Evolutionary conservation across 2,797 vertebrate species (phyloP).

Genomic region (Catamblyrhynchus diadema): DNA sequence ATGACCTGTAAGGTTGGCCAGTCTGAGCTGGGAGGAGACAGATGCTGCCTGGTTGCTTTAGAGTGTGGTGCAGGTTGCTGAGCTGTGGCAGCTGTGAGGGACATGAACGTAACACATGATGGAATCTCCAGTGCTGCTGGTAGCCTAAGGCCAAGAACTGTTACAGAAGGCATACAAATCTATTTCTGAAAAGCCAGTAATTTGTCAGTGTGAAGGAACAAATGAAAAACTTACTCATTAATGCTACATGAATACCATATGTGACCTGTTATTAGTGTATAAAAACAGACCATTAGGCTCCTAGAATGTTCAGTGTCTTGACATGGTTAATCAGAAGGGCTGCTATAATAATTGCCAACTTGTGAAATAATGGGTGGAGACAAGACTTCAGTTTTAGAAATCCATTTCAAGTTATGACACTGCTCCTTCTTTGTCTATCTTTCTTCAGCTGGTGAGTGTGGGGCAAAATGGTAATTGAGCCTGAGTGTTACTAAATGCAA

Average conservation of each 20-base stretch:
- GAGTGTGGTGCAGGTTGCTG: not conserved
- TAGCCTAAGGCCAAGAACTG: not conserved
- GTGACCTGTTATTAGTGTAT: not conserved
- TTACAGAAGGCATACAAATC: not conserved
- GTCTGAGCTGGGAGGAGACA: not conserved
- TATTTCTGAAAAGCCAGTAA: not conserved
- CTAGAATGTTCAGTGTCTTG: not conserved
- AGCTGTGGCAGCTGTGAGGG: not conserved
- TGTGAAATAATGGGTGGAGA: constrained; percentile 38
- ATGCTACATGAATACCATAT: not conserved
- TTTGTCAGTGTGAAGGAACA: not conserved
- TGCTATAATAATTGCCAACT: not conserved
- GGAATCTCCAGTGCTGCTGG: not conserved
- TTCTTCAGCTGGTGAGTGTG: not conserved
- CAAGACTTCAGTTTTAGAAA: not conserved
- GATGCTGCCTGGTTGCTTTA: not conserved
- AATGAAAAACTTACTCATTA: not conserved
- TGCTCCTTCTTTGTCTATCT: not conserved
- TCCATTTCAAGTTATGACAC: not conserved
- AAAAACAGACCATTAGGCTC: not conserved
- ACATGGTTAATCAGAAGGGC: not conserved
- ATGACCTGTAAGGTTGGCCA: not conserved
- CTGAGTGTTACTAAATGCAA: not conserved
- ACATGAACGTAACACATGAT: not conserved
- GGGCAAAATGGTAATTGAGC: not conserved